phyloP scores from a whole-genome alignment of 1,140 invertebrate genomes.

The Cotesia chilonis region DNA sequence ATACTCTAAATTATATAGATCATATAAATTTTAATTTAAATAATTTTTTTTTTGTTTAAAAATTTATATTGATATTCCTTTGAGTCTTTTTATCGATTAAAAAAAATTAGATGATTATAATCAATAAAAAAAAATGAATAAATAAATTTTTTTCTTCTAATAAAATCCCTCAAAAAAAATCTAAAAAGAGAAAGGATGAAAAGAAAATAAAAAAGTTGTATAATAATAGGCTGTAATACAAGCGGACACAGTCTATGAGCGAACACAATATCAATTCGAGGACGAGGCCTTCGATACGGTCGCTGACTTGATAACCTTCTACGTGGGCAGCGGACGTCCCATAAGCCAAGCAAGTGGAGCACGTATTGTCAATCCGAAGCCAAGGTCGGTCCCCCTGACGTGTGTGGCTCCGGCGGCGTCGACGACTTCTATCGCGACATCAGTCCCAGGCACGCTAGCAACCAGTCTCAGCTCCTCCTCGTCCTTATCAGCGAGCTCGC shows the following conservation, averaged over 20 bases:
- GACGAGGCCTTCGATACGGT: slow-evolving; percentile 93
- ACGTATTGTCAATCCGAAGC: slow-evolving; percentile 71
- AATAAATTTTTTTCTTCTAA: not conserved
- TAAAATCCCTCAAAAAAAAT: not conserved
- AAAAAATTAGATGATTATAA: too few species aligned
- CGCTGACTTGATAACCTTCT: slow-evolving; percentile 91
- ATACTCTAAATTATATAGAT: too few species aligned
- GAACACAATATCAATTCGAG: slow-evolving; percentile 92
- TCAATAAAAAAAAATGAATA: not conserved
- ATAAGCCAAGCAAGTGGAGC: slow-evolving; percentile 89
- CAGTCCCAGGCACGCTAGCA: too few species aligned
- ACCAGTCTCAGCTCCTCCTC: slow-evolving; percentile 54
- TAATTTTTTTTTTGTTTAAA: too few species aligned
- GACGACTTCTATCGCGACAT: slow-evolving; percentile 46
- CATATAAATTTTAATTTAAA: too few species aligned
- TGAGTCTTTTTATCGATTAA: too few species aligned
- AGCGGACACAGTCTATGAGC: slow-evolving; percentile 89
- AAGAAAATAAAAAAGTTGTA: not conserved
- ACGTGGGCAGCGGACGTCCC: slow-evolving; percentile 86
- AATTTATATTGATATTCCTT: too few species aligned
- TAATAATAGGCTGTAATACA: slow-evolving; percentile 78
- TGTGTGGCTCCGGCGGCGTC: slow-evolving; percentile 39
- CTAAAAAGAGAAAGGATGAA: not conserved
- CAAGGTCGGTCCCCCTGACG: slow-evolving; percentile 57
- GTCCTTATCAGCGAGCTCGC: slow-evolving; percentile 54